Evolutionary conservation across 2,888 invertebrate species (phyloP).

Genomic region (Harpalus rubripes): DNA sequence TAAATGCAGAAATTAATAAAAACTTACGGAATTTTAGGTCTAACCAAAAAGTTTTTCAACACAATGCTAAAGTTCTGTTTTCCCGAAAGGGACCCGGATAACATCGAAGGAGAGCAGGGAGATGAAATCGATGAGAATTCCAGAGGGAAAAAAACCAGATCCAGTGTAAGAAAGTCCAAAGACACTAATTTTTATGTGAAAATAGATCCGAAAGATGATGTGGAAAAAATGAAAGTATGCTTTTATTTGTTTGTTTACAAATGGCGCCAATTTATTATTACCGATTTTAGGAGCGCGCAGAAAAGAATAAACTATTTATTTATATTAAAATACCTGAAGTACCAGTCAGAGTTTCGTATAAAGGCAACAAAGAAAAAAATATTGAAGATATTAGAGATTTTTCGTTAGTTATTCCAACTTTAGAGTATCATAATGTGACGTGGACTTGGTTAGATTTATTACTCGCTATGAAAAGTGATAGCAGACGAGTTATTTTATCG

Average conservation of each 20-base stretch:
- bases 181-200: slow-evolving; percentile 95
- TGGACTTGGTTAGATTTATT: slow-evolving; percentile 99
- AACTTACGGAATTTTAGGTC: slow-evolving; percentile 77
- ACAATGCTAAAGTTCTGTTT: slow-evolving; percentile 99
- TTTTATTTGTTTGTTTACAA: background rate
- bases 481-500: slow-evolving; percentile 90
- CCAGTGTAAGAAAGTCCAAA: slow-evolving; percentile 79
- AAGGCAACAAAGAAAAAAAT: slow-evolving; percentile 99
- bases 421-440: slow-evolving; percentile 99
- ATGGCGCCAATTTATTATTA: slow-evolving; percentile 21
- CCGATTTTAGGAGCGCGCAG: slow-evolving; percentile 90
- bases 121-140: slow-evolving; percentile 81
- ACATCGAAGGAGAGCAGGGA: slow-evolving; percentile 84
- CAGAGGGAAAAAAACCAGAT: slow-evolving; percentile 77
- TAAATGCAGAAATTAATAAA: background rate
- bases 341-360: slow-evolving; percentile 89
- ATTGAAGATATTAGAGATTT: slow-evolving; percentile 97
- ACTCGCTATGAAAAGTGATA: slow-evolving; percentile 96
- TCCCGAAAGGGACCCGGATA: slow-evolving; percentile 94
- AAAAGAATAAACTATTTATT: slow-evolving; percentile 98
- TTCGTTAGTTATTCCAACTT: slow-evolving; percentile 94
- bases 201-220: slow-evolving; percentile 93
- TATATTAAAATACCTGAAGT: slow-evolving; percentile 99
- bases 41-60: slow-evolving; percentile 97
- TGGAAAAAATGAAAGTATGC: slow-evolving; percentile 95